Evolutionary conservation across 37 sponge, comb jelly and placozoan genomes (phyloP), one percentile per base, ranked within the genome.

Genomic region (Halichondria panicea): DNA sequence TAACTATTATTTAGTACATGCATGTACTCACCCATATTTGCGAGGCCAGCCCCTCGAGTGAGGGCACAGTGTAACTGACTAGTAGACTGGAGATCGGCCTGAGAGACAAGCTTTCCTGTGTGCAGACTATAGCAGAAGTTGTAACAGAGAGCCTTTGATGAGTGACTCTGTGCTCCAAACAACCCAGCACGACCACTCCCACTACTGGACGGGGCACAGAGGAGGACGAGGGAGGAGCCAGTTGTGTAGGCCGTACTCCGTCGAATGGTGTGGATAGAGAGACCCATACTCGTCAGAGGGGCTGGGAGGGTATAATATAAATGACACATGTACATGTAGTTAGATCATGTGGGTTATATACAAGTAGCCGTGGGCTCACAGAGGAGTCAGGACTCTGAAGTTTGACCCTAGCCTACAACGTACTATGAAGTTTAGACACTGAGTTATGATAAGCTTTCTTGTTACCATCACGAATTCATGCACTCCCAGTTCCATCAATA

Each of bases 191-290:
- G 70, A 42, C 65, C 84, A 56, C 82, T 79, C 60, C 57, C 44
- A 42, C 75, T 34, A 7, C 74, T 38, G 52, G 76, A 63, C 11
- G 79, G 78, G 8, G 82, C 73, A 18, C 72, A 28, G 5, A 91
- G 73, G 63, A 92, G 66, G 52, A 92, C 88, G 12, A 92, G 71
- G 66, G 80, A 70, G 64, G 84, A 70, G 15, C 93, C 93, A 60
- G 85, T 81, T n/a, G 81, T 71, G 70, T 87, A 92, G 57, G 66
- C 76, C 2, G 81, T 66, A 50, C 79, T 76, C 24, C 59, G 71
- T 74, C 81, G 79, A 2, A 87, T 62, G 41, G 71, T 75, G 38
- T 74, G 68, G 44, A 87, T 56, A 22, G 88, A 48, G 39, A 87
- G 68, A 1, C 93, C 93, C 45, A 64, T 62, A 63, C 84, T 86